A percentile compares a stretch with the other conserved stretches of the same genome.
phyloP scores from a whole-genome alignment of 2,113 vertebrate species.

The Butorides virescens region DNA sequence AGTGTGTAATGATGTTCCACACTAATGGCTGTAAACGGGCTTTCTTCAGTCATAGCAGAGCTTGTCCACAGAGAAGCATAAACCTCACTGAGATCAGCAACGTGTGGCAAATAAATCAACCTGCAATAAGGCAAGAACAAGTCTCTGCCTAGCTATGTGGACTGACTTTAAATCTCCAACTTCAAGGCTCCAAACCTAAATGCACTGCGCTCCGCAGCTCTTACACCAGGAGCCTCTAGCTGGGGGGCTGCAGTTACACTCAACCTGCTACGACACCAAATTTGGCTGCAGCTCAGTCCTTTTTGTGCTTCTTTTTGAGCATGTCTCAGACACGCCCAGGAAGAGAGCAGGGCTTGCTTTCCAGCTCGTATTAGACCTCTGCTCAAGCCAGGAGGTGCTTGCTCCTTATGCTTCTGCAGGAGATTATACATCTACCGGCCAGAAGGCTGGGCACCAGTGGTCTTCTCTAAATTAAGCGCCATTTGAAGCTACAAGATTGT shows the following conservation, averaged over 20 bases:
- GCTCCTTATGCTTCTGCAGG: neutral
- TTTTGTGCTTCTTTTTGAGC: neutral
- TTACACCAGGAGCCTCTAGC: neutral
- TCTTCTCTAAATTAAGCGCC: neutral
- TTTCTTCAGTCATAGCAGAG: neutral
- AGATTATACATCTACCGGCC: neutral
- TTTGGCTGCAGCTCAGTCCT: neutral
- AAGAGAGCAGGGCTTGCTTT: neutral
- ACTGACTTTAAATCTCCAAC: neutral
- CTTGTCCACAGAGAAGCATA: neutral
- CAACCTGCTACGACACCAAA: neutral
- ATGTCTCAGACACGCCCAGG: neutral
- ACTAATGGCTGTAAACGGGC: neutral
- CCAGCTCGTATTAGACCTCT: neutral
- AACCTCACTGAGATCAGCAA: neutral
- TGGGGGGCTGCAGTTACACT: neutral
- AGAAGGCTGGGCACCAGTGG: neutral
- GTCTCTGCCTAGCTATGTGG: neutral
- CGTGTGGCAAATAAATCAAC: neutral
- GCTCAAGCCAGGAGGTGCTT: neutral
- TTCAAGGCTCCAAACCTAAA: neutral
- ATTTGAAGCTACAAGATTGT: neutral
- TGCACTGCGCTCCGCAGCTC: neutral
- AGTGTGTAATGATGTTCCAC: neutral
- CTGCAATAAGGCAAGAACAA: neutral